Evolutionary conservation across 2,888 invertebrate genomes (phyloP).

Genomic region (Mimumesa dahlbomi): DNA sequence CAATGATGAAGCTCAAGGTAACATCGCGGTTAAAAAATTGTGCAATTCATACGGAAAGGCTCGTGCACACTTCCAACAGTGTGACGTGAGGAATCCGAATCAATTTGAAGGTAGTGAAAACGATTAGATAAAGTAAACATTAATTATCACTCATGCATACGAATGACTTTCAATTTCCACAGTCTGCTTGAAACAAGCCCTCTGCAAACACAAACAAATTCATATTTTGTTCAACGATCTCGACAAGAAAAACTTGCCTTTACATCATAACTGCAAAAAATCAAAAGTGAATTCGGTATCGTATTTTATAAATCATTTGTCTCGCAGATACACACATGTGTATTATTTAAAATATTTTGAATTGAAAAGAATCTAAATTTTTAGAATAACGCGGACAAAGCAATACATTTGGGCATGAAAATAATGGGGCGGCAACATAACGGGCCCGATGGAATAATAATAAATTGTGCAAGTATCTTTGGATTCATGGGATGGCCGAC

Average conservation of each 20-base stretch:
- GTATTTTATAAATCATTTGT: not conserved
- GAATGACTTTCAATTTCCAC: constrained; percentile 5
- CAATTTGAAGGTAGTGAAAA: constrained; percentile 75
- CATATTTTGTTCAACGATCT: constrained; percentile 67
- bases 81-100: constrained; percentile 74
- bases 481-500: constrained; percentile 79
- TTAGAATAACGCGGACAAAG: constrained; percentile 53
- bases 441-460: constrained; percentile 82
- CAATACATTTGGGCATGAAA: constrained; percentile 73
- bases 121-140: not conserved
- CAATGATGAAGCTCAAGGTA: constrained; percentile 67
- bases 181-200: constrained; percentile 53
- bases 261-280: not conserved
- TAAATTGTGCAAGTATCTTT: constrained; percentile 84
- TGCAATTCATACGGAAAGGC: constrained; percentile 75
- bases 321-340: too few species aligned
- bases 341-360: not conserved
- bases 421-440: constrained; percentile 78
- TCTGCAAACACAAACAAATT: constrained; percentile 50
- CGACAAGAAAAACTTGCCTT: constrained; percentile 45
- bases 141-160: too few species aligned
- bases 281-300: constrained; percentile 13
- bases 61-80: constrained; percentile 73
- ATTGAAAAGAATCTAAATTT: not conserved
- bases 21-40: constrained; percentile 72